Evolutionary conservation across 2,797 vertebrate genomes (phyloP), one percentile per base, ranked within the genome.

Genomic region (Monodelphis domestica): DNA sequence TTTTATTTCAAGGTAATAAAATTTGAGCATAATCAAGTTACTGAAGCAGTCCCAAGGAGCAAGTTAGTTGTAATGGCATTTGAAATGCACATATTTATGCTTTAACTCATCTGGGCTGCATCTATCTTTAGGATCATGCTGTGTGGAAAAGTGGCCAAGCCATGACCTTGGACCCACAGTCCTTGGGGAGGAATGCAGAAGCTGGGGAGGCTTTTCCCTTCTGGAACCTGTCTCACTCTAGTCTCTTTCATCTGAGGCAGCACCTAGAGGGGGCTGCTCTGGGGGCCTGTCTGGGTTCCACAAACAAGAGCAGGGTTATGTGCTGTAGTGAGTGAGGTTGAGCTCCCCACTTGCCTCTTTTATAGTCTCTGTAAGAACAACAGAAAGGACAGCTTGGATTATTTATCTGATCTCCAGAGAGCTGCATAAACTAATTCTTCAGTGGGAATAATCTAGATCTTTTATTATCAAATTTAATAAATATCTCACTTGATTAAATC

Each of bases 351-450:
- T 63, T 91, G 52, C 53, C 21, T 38, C 90, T 52, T 84, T 52
- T 93, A 91, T 84, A 45, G 53, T 55, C 50, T 89, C 50, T 29
- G 38, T 53, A 63, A 89, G 84, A 89, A 91, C 89, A 91, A 63
- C 89, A 91, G 88, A 90, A 89, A 91, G 33, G 90, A 70, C 50
- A 91, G 51, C 57, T 50, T 91, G 33, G 90, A 38, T 33, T 56
- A 55, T 94, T 91, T 90, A 50, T 53, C 30, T 53, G 88, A 87
- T 45, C 88, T 95, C 54, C 38, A 15, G 54, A 88, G 89, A 59
- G 88, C 50, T n/a, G 4, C 5, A 5, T 30, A 50, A 51, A 56
- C 21, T 93, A 89, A 9, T 28, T 87, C 88, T 53, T 28, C 30
- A 9, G 52, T 45, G 52, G 89, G 24, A 12, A 0, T 45, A 55